Base-by-base conservation (phyloP, 2,888 invertebrate species). In the Caenorhabditis macrosperma region DNA sequence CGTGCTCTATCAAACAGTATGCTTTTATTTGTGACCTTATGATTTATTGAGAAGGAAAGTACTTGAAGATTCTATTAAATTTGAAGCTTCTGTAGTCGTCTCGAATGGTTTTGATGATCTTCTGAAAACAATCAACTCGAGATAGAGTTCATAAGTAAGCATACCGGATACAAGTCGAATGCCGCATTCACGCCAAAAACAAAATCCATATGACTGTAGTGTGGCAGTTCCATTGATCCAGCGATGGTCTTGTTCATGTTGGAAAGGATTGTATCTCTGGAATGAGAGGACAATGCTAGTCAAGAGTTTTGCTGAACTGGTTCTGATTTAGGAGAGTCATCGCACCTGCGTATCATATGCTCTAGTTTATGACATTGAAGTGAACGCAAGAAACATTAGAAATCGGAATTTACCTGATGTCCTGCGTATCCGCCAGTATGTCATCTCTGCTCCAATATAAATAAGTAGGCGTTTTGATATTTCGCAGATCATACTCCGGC, bases 401-500 rank as follows among this genome's bases (percentile, higher is more conserved):
- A 44, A 59, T n/a, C 9, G 17, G 6, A 38, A n/a, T 12, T 28
- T 20, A 89, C 85, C 84, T 59, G 22, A 84, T 84, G 72, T 89
- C 89, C 20, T 79, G 64, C 15, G 82, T 83, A 44, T 88, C 88
- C 3, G 90, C 89, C 12, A 79, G 26, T 55, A 90, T 87, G 72
- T 89, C 89, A 46, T 81, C 81, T n/a, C 84, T 68, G 38, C 88
- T 86, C 85, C 87, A 90, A 74, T 87, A 89, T 7, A 89, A 78
- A 71, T 82, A 87, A 7, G 85, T 86, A 22, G 88, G 88, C 9
- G 85, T 83, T 24, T 82, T 60, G 24, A 89, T 86, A n/a, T 77
- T 74, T 9, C 74, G 61, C 46, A 88, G 41, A 69, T 90, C 77
- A 67, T 90, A 89, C 22, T 78, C 76, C 9, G 89, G 89, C 7